phyloP scores from a whole-genome alignment of 2,797 vertebrate genomes.

The Antennarius maculatus region DNA sequence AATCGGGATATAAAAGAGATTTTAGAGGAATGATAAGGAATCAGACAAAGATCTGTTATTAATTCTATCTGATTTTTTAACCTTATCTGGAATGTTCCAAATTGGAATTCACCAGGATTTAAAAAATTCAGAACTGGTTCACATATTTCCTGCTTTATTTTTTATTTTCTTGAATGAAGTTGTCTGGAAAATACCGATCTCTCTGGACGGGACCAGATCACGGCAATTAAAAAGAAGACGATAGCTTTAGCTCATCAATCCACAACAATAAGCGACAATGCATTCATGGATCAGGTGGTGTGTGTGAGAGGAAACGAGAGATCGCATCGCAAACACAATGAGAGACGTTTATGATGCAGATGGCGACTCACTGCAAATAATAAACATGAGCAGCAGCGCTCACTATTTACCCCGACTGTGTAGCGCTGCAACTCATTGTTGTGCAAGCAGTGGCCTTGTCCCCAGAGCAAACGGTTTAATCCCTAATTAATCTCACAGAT shows the following conservation, averaged over 20 bases:
- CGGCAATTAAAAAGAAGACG: too few relatives aligned
- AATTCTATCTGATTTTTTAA: too few relatives aligned
- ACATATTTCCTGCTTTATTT: too few relatives aligned
- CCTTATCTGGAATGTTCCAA: too few relatives aligned
- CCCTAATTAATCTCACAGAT: constrained; percentile 71
- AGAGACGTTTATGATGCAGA: constrained; percentile 53
- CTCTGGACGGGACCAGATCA: background rate
- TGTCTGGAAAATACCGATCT: background rate
- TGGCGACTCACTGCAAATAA: constrained; percentile 57
- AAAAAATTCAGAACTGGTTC: too few relatives aligned
- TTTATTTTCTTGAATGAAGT: background rate
- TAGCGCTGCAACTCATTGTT: constrained; percentile 46
- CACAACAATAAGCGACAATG: background rate
- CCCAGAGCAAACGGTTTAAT: constrained; percentile 64
- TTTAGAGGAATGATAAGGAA: background rate
- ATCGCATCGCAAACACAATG: background rate
- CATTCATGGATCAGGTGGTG: background rate
- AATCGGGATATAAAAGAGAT: background rate
- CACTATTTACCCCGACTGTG: constrained; percentile 49
- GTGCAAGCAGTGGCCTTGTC: constrained; percentile 51
- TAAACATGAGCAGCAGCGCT: background rate
- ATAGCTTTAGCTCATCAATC: background rate
- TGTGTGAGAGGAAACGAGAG: background rate
- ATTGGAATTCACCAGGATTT: too few relatives aligned
- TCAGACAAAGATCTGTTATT: too few relatives aligned